A percentile compares a stretch with the other conserved stretches of the same genome.
These are phyloP conservation scores for Apoda limacodes DNA, from an alignment of 2,888 invertebrate genomes.

Conservation along the genomic window DNA sequence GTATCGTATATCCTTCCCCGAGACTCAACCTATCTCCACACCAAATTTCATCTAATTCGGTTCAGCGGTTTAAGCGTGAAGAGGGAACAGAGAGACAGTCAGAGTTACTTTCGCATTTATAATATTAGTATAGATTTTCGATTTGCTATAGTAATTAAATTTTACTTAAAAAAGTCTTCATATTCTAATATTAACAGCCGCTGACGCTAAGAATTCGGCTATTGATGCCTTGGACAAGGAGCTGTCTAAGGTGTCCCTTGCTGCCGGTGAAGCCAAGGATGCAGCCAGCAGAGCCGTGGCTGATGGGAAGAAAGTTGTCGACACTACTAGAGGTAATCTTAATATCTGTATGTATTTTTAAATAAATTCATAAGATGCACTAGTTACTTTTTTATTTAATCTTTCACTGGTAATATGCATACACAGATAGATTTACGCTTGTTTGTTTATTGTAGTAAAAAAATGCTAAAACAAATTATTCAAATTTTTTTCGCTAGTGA, in stretches of 20 bases:
- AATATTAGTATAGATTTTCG: too few species aligned
- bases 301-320: constrained; percentile 60
- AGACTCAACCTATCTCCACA: too few species aligned
- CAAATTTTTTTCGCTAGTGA: neutral
- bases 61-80: too few species aligned
- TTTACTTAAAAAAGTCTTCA: constrained; percentile 1
- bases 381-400: constrained; percentile 7
- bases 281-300: constrained; percentile 54
- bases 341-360: constrained; percentile 8
- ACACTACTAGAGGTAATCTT: constrained; percentile 52
- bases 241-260: constrained; percentile 54
- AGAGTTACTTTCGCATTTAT: too few species aligned
- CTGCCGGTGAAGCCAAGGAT: constrained; percentile 57
- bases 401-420: too few species aligned
- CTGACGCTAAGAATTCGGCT: constrained; percentile 55
- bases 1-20: too few species aligned
- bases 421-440: too few species aligned
- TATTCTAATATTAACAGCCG: constrained; percentile 30
- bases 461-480: too few species aligned
- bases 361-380: neutral
- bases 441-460: too few species aligned
- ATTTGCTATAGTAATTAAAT: too few species aligned
- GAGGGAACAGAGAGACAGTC: too few species aligned
- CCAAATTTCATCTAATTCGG: too few species aligned
- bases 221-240: constrained; percentile 67